Evolutionary conservation across 2,888 invertebrate species (phyloP).

Genomic region (Amiota communis): DNA sequence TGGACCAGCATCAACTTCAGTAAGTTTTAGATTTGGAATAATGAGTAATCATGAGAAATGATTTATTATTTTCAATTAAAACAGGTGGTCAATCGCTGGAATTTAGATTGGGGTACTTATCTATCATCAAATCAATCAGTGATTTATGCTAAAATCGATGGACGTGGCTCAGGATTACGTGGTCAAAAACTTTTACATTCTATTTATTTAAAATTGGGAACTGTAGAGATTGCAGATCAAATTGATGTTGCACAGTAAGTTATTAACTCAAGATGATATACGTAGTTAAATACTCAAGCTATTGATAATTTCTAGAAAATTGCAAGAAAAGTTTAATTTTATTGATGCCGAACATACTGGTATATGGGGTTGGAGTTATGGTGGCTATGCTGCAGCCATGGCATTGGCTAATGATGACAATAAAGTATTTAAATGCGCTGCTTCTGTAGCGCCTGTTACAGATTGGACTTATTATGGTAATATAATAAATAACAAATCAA

Average conservation of each 20-base stretch:
- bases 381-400: constrained; percentile 93
- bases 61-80: background rate
- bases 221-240: constrained; percentile 93
- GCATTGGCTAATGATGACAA: constrained; percentile 85
- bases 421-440: constrained; percentile 90
- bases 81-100: constrained; percentile 79
- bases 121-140: constrained; percentile 87
- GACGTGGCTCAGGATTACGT: constrained; percentile 88
- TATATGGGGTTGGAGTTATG: constrained; percentile 99
- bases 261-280: background rate
- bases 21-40: constrained; percentile 73
- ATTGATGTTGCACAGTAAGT: constrained; percentile 81
- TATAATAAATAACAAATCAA: constrained; percentile 42
- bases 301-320: constrained; percentile 64
- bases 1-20: constrained; percentile 91
- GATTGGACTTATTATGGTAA: constrained; percentile 97
- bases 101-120: constrained; percentile 90
- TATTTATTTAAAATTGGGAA: constrained; percentile 88
- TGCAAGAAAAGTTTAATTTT: constrained; percentile 79
- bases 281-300: no score
- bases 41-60: no score
- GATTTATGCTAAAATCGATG: constrained; percentile 92
- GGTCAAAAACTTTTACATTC: constrained; percentile 89
- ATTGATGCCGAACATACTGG: constrained; percentile 88
- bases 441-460: constrained; percentile 96